Percentiles rank a stretch among this genome's conserved stretches.
Evolutionary conservation across 2,888 invertebrate genomes (phyloP).

Genomic region (Vesta saturnalis): DNA sequence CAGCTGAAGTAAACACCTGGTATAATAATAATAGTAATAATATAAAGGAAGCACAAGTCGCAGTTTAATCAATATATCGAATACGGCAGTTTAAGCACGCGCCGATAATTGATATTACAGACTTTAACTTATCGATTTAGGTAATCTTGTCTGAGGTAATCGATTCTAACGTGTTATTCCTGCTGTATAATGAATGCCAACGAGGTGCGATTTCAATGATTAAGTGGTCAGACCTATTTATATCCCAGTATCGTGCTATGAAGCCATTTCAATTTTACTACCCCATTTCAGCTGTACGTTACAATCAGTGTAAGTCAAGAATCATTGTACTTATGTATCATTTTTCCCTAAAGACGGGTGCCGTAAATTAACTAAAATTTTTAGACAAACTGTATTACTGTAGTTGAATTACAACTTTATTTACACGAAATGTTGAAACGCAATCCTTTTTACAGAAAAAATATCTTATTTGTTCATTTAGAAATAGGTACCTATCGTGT

Average conservation of each 20-base stretch:
- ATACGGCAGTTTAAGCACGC: constrained; percentile 27
- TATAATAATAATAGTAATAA: constrained; percentile 11
- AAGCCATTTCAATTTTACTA: constrained; percentile 26
- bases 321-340: constrained; percentile 16
- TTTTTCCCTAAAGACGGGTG: background rate
- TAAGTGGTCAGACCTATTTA: constrained; percentile 38
- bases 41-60: constrained; percentile 14
- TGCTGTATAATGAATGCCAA: constrained; percentile 37
- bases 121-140: constrained; percentile 30
- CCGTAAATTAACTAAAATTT: constrained; percentile 1
- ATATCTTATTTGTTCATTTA: too few species aligned
- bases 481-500: too few species aligned
- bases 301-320: constrained; percentile 27
- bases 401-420: constrained; percentile 2
- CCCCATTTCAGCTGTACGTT: constrained; percentile 16
- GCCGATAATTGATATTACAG: constrained; percentile 37
- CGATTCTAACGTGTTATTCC: constrained; percentile 34
- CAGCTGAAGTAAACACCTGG: constrained; percentile 33
- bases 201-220: constrained; percentile 38
- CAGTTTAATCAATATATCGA: constrained; percentile 18
- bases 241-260: constrained; percentile 31
- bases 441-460: too few species aligned
- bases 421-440: constrained; percentile 4
- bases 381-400: background rate
- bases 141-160: constrained; percentile 26